Evolutionary conservation across 2,888 invertebrate genomes (phyloP), one percentile per base, ranked within the genome.

Genomic region (Meliscaeva auricollis): DNA sequence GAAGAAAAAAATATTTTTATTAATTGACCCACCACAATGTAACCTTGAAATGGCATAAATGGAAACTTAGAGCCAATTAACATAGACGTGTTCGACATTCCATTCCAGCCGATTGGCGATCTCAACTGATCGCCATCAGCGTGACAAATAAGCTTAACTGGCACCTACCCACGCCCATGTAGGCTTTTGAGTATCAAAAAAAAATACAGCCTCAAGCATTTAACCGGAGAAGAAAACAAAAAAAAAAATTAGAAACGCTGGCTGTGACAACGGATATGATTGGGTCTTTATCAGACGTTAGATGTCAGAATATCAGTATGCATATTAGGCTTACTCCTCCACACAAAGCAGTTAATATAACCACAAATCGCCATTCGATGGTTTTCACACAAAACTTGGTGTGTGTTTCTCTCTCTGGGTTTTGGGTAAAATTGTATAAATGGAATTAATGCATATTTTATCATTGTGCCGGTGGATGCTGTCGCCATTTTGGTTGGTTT

Each of bases 1-100:
- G 8, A 58, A 54, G 1, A 8, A 54, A 72, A 50, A 50, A 60
- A 15, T 1, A 54, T 72, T 82, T 50, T 52, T 32, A 66, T 72
- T 56, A 72, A 66, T 72, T 48, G 52, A 62, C 62, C 69, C 62
- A 69, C 68, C 66, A 78, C 79, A 83, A 74, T 80, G 74, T 74
- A 70, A 80, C 80, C 79, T 79, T 83, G 79, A 73, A 50, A 68
- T 56, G 50, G 48, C 70, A 80, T 74, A 79, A 66, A 80, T 80
- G 66, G 64, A 46, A 68, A 74, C 83, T 44, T 15, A 83, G 32
- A 52, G 69, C 80, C 70, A 84, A 84, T 84, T 84, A 84, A 74
- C 84, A 84, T 80, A 80, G 80, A 50, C 50, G 35, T 79, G 75
- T 84, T 84, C 70, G 75, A 75, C 74, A 80, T 84, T 80, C 80